phyloP scores from a whole-genome alignment of 2,113 vertebrate genomes.

The Dendrocopos noguchii region DNA sequence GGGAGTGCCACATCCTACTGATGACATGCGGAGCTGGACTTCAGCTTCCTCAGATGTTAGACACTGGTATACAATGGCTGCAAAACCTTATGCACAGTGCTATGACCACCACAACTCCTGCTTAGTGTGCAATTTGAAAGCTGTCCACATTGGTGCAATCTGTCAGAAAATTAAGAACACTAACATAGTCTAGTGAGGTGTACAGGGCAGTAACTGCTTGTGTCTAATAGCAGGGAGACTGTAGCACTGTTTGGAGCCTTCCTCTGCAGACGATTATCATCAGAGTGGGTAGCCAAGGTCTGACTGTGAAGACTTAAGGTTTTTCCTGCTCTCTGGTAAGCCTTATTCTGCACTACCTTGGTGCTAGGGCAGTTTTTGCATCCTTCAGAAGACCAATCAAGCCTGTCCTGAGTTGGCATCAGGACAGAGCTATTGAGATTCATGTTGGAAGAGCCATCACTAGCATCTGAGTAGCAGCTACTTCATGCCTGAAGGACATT shows the following conservation, averaged over 20 bases:
- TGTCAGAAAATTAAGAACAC: not conserved
- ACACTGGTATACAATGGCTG: not conserved
- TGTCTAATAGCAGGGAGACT: not conserved
- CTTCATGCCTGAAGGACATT: not conserved
- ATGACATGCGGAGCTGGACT: not conserved
- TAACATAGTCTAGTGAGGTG: not conserved
- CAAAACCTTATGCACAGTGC: not conserved
- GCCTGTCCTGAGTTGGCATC: not conserved
- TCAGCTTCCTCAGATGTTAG: not conserved
- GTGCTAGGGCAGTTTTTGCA: not conserved
- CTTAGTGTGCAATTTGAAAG: not conserved
- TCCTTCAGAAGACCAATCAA: not conserved
- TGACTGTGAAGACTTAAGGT: not conserved
- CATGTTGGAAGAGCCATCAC: not conserved
- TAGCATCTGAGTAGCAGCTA: not conserved
- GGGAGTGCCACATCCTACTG: not conserved
- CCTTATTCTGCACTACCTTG: not conserved
- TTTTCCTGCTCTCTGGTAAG: not conserved
- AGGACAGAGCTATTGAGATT: not conserved
- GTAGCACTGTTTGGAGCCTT: not conserved
- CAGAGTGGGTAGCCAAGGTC: not conserved
- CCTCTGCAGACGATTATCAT: not conserved
- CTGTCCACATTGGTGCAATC: not conserved
- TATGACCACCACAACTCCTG: not conserved
- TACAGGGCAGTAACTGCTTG: not conserved